A percentile compares a stretch with the other conserved stretches of the same genome.
phyloP scores from a whole-genome alignment of 2,113 vertebrate species.

The Eptesicus fuscus region DNA sequence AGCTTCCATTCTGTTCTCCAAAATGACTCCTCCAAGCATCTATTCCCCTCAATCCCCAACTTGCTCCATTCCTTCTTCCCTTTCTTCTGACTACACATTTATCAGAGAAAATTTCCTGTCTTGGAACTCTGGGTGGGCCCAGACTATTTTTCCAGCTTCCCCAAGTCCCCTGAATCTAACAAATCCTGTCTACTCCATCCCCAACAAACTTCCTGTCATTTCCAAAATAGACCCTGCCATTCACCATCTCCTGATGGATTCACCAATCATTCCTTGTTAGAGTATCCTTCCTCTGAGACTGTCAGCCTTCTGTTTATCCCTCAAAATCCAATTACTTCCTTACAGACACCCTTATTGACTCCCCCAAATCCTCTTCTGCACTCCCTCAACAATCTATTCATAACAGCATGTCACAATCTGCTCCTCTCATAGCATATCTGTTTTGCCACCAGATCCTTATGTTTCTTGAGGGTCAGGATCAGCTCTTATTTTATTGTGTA shows the following conservation, averaged over 20 bases:
- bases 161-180: not conserved
- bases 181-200: not conserved
- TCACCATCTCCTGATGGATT: not conserved
- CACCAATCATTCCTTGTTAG: not conserved
- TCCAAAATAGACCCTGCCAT: not conserved
- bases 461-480: not conserved
- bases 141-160: not conserved
- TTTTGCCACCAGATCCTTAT: not conserved
- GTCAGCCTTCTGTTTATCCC: not conserved
- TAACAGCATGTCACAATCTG: not conserved
- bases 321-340: not conserved
- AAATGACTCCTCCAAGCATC: not conserved
- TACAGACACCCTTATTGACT: not conserved
- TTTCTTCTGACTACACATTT: not conserved
- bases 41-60: not conserved
- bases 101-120: not conserved
- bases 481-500: not conserved
- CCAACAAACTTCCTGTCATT: not conserved
- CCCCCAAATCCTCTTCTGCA: not conserved
- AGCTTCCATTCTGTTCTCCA: not conserved
- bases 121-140: not conserved
- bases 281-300: not conserved
- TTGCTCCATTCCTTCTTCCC: not conserved
- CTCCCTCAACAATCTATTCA: not conserved
- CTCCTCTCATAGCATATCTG: not conserved